Evolutionary conservation across 2,113 vertebrate species (phyloP).

Genomic region (Thinocorus orbignyianus): DNA sequence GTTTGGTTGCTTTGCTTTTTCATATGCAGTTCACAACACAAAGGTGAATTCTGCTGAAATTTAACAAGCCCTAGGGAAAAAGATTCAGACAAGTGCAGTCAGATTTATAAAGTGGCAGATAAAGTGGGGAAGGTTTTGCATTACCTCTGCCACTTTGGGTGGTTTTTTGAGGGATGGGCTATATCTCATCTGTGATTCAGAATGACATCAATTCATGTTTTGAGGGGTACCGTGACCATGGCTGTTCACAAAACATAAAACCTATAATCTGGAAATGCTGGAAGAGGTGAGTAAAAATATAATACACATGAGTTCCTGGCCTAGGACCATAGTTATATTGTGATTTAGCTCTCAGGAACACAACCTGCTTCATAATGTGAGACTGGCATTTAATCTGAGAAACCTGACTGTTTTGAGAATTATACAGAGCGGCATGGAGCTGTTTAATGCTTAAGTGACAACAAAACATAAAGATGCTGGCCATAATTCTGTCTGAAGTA

Average conservation of each 20-base stretch:
- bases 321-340: neutral
- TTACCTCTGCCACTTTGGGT: conserved; percentile 34
- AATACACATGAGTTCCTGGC: neutral
- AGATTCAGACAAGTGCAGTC: conserved; percentile 65
- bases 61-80: conserved; percentile 59
- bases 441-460: conserved; percentile 45
- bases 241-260: neutral
- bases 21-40: conserved; percentile 54
- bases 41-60: conserved; percentile 66
- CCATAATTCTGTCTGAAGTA: conserved; percentile 52
- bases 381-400: conserved; percentile 43
- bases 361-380: conserved; percentile 35
- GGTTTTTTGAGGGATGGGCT: neutral
- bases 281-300: neutral
- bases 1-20: conserved; percentile 28
- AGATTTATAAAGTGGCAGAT: conserved; percentile 61
- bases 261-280: neutral
- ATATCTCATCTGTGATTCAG: neutral
- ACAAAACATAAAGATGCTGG: conserved; percentile 30
- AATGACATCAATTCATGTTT: neutral
- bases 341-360: conserved; percentile 29
- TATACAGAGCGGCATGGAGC: neutral
- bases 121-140: conserved; percentile 52
- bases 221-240: neutral
- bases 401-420: conserved; percentile 50